phyloP scores from a whole-genome alignment of 2,113 vertebrate species.

The Propithecus coquereli region DNA sequence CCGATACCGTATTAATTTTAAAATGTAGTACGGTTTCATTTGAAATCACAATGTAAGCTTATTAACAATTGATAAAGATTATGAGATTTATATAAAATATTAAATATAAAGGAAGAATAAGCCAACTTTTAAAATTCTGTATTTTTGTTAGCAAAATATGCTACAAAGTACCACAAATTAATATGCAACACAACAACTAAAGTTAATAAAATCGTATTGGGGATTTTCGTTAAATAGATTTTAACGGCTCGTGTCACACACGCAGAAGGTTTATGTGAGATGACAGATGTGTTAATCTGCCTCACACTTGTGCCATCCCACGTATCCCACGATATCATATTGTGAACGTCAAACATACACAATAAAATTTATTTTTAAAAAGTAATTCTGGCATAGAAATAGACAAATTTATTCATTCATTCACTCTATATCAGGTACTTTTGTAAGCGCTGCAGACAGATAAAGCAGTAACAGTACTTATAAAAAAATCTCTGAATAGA shows the following conservation, averaged over 20 bases:
- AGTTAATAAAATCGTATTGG: neutral
- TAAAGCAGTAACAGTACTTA: neutral
- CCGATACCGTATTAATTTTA: neutral
- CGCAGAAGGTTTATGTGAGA: neutral
- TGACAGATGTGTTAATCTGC: neutral
- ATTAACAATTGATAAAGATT: neutral
- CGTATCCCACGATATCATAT: neutral
- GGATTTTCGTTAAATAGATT: neutral
- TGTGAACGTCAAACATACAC: neutral
- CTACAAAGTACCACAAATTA: neutral
- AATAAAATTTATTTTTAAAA: neutral
- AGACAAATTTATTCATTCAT: neutral
- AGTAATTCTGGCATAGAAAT: neutral
- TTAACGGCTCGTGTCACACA: neutral
- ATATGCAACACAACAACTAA: neutral
- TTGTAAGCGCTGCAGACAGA: neutral
- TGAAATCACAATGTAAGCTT: neutral
- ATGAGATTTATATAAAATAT: neutral
- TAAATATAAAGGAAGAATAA: neutral
- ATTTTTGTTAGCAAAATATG: neutral
- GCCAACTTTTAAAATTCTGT: neutral
- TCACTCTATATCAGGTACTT: neutral
- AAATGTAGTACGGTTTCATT: neutral
- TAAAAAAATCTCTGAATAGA: neutral
- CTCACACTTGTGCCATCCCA: neutral